Conservation (phyloP, 2,797 vertebrate species). For the Lophius americanus region DNA sequence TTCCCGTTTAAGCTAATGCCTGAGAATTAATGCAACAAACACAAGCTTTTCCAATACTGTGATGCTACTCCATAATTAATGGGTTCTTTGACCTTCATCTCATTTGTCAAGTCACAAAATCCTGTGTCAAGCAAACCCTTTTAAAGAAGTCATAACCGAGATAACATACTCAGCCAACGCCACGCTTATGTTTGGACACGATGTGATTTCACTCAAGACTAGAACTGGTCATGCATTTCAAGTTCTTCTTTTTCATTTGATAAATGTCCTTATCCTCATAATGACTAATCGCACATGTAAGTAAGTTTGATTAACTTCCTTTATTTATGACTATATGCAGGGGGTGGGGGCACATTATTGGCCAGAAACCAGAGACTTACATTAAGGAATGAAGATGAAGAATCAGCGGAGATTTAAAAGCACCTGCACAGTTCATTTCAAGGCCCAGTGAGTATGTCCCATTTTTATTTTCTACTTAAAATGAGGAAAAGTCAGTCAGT, state of each 20-base stretch:
- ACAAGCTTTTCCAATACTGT: constrained; percentile 13
- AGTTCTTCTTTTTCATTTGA: too few species aligned
- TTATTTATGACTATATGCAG: constrained; percentile 13
- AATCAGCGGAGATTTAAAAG: constrained; percentile 30
- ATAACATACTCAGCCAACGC: constrained; percentile 39
- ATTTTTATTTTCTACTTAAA: constrained; percentile 7
- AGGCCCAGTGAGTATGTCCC: constrained; percentile 9
- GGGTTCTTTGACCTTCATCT: constrained; percentile 31
- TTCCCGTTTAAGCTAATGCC: constrained; percentile 43
- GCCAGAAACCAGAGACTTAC: constrained; percentile 27
- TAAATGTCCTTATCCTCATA: too few species aligned
- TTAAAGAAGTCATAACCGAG: constrained; percentile 4
- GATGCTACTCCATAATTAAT: constrained; percentile 48
- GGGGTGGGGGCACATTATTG: constrained; percentile 15
- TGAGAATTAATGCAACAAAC: constrained; percentile 50
- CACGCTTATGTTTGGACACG: constrained; percentile 17
- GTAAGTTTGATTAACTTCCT: background rate
- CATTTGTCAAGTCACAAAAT: constrained; percentile 22
- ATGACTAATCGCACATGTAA: too few species aligned
- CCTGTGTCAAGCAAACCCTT: constrained; percentile 14
- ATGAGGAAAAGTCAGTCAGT: constrained; percentile 6
- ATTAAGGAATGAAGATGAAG: constrained; percentile 18
- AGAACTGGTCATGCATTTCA: too few species aligned
- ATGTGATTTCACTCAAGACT: too few species aligned
- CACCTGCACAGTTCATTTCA: constrained; percentile 25